Evolutionary conservation across 2,888 invertebrate species (phyloP).

Genomic region (Cosmia trapezina): DNA sequence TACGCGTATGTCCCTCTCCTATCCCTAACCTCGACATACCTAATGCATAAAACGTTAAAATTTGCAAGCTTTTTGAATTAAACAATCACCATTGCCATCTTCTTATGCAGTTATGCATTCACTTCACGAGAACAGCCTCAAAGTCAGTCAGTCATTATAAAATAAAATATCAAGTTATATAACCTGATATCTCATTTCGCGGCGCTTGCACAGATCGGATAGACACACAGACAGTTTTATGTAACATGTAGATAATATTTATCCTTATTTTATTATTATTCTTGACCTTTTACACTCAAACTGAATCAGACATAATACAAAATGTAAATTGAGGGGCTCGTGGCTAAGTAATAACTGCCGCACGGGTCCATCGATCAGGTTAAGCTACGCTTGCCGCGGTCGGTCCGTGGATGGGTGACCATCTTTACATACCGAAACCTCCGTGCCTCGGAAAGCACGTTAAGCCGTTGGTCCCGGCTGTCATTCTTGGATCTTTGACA

Average conservation of each 20-base stretch:
- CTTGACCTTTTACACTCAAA: conserved; percentile 1
- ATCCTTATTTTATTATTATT: neutral
- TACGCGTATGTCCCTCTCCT: neutral
- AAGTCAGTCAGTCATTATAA: conserved; percentile 12
- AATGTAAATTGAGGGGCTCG: no score
- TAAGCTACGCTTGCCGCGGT: no score
- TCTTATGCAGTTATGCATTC: conserved; percentile 21
- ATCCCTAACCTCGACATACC: neutral
- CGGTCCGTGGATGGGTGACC: no score
- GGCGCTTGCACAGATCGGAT: conserved; percentile 19
- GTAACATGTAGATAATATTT: conserved; percentile 22
- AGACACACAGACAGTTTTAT: conserved; percentile 19
- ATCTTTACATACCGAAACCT: no score
- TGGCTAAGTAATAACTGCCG: no score
- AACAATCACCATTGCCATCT: neutral
- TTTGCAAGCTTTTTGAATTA: neutral
- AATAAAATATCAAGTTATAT: conserved; percentile 31
- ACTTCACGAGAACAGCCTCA: conserved; percentile 11
- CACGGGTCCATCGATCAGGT: no score
- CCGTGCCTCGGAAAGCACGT: no score
- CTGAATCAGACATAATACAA: no score
- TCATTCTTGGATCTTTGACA: no score
- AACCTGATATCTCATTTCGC: conserved; percentile 24
- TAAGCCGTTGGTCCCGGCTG: no score
- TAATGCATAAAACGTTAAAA: neutral